These are phyloP conservation scores for Epinephelus lanceolatus DNA, from an alignment of 2,113 vertebrate species.

Conservation along the genomic window DNA sequence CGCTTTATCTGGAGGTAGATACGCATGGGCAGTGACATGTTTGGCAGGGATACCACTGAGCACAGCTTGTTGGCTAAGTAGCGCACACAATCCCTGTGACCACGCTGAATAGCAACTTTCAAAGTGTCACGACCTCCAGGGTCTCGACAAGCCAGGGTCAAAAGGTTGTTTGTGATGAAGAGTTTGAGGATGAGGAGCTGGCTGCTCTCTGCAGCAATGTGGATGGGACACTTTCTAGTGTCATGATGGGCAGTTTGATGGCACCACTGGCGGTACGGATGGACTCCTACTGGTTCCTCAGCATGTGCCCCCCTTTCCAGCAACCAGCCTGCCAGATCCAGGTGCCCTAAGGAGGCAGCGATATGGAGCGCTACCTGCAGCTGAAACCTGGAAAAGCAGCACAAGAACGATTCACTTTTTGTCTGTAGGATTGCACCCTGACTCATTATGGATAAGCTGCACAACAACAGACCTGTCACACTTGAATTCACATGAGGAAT, in stretches of 20 bases:
- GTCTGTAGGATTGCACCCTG: not conserved
- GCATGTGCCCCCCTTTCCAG: constrained; percentile 76
- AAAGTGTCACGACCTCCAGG: constrained; percentile 75
- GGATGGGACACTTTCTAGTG: constrained; percentile 79
- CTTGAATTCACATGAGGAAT: not conserved
- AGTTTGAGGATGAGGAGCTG: constrained; percentile 85
- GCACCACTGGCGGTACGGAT: constrained; percentile 85
- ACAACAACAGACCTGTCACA: not conserved
- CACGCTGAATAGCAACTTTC: constrained; percentile 72
- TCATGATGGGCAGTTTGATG: constrained; percentile 80
- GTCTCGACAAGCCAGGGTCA: constrained; percentile 79
- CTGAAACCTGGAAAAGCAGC: constrained; percentile 81
- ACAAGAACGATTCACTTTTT: not conserved
- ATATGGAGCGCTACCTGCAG: constrained; percentile 85
- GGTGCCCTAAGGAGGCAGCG: constrained; percentile 81
- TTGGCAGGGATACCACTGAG: constrained; percentile 78
- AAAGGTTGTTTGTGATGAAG: constrained; percentile 79
- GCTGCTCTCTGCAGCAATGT: constrained; percentile 80
- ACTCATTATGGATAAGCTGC: not conserved
- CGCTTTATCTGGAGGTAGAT: constrained; percentile 84
- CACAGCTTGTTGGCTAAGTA: constrained; percentile 82
- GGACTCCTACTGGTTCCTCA: constrained; percentile 78
- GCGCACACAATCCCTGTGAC: constrained; percentile 78
- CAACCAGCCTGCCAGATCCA: constrained; percentile 85
- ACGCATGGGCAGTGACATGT: constrained; percentile 79